Evolutionary conservation across 2,888 invertebrate species (phyloP), one percentile per base, ranked within the genome.

Genomic region (Asteroscopus sphinx): DNA sequence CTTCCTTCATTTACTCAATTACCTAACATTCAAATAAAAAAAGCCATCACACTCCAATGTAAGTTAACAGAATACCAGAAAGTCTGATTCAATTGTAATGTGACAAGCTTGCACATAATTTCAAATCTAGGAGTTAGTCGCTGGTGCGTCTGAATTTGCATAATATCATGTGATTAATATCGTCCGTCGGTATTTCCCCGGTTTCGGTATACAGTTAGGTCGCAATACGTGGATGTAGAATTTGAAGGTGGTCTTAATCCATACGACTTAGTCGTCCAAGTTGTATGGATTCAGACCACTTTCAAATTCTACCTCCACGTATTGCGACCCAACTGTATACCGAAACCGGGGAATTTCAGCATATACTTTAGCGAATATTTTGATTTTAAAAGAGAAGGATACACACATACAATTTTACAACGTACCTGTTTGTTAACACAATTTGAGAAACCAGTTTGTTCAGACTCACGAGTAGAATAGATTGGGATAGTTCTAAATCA

Each of bases 111-210:
- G 79, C 77, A 80, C 79, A 77, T 89, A 58, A 74, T 69, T 63
- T 74, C 62, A 69, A 74, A 74, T 74, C 69, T 69, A 59, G 81
- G 85, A 89, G 87, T 90, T 87, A 83, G 76, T 77, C 79, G 76
- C 83, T 84, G 88, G 84, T 87, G 81, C 81, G 1, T 6, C 83
- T 82, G 88, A 83, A 87, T 83, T n/a, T 83, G 88, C 89, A 91
- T 88, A 87, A 91, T 88, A 87, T 87, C 86, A 83, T 84, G 82
- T 89, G 92, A 92, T 92, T 92, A 91, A 91, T 92, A 90, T 91
- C 87, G 83, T 75, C 74, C 66, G 70, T 71, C 73, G 76, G n/a
- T n/a, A n/a, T n/a, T n/a, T n/a, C n/a, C n/a, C n/a, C n/a, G n/a
- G n/a, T n/a, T n/a, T n/a, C n/a, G n/a, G n/a, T n/a, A n/a, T n/a